These are phyloP conservation scores for Amorpha juglandis DNA, from an alignment of 2,888 invertebrate genomes.

Conservation along the genomic window DNA sequence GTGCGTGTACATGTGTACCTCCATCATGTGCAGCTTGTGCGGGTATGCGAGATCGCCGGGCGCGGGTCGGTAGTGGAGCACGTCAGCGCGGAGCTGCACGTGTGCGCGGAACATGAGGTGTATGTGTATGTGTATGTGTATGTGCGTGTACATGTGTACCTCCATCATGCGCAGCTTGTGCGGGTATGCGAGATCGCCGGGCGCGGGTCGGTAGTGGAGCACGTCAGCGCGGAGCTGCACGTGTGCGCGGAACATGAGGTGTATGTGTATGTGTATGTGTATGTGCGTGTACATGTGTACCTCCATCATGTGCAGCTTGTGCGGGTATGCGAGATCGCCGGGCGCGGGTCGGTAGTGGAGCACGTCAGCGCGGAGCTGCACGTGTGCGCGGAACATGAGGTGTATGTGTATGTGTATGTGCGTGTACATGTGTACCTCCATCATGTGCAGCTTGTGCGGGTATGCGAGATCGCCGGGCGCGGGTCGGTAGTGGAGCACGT, in stretches of 20 bases:
- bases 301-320: slow-evolving; percentile 99
- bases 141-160: slow-evolving; percentile 62
- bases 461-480: slow-evolving; percentile 98
- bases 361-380: slow-evolving; percentile 97
- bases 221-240: slow-evolving; percentile 97
- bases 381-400: slow-evolving; percentile 96
- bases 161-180: slow-evolving; percentile 99
- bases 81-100: slow-evolving; percentile 96
- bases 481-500: slow-evolving; percentile 94
- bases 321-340: slow-evolving; percentile 99
- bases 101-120: slow-evolving; percentile 95
- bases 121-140: background rate
- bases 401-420: background rate
- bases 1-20: slow-evolving; percentile 75
- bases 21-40: slow-evolving; percentile 99
- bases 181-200: slow-evolving; percentile 98
- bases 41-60: slow-evolving; percentile 99
- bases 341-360: slow-evolving; percentile 93
- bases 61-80: slow-evolving; percentile 94
- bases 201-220: slow-evolving; percentile 92
- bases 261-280: background rate
- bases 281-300: slow-evolving; percentile 56
- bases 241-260: slow-evolving; percentile 96
- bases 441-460: slow-evolving; percentile 98
- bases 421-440: slow-evolving; percentile 87